Base-by-base conservation (phyloP, 2,888 invertebrate species). In the Dione juno region DNA sequence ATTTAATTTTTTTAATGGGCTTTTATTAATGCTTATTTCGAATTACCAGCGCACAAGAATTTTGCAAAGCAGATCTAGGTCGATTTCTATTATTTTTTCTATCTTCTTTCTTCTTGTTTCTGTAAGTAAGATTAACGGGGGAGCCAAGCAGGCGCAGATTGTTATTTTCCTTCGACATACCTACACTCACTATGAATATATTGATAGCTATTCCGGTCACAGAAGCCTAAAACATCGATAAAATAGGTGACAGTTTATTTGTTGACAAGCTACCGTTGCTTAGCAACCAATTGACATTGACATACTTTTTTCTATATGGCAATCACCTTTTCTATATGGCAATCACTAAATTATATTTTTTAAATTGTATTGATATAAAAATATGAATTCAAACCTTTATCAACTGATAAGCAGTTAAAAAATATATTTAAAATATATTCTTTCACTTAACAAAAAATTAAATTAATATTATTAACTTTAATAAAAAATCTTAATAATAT, bases 81-180 rank as follows among this genome's bases (percentile, higher is more conserved):
- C 93, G 81, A 70, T 87, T 90, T 21, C 86, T 81, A 67, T 83
- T 82, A 72, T 88, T 88, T 72, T 87, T 90, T 75, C 81, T 88
- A 19, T 90, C 92, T 77, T 91, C 90, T 72, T 88, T 90, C 76
- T 88, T 92, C 79, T 92, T 92, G 75, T 82, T 84, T 72, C 92
- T 84, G 70, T 91, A 89, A 0, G 88, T 86, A 45, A 93, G 82
- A 77, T 92, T 92, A 69, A 93, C 92, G 73, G 92, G 93, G 53
- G 93, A 92, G 73, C 93, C 93, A 50, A 90, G 81, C 67, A 93
- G 84, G 75, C 93, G 87, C 76, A 93, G 78, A 74, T 88, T 92
- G 76, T 84, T 81, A 76, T 85, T 91, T 79, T 93, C 92, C 80
- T 92, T 92, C 79, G 93, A 92, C 92, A 92, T 93, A 84, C 84